phyloP scores from a whole-genome alignment of 1,140 invertebrate genomes.

The Melanaphis sacchari region DNA sequence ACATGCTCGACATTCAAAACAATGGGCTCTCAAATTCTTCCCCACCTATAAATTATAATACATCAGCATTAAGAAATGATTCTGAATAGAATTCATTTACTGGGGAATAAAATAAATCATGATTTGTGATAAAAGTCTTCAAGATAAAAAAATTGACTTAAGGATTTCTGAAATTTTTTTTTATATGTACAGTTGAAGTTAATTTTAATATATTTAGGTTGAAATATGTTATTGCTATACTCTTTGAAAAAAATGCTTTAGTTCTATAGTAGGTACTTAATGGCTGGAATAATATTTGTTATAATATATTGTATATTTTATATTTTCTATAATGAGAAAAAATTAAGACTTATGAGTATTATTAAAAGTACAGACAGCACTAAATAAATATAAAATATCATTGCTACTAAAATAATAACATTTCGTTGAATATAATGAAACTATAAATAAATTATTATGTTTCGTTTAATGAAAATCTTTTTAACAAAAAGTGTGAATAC shows the following conservation, averaged over 20 bases:
- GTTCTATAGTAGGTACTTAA: not conserved
- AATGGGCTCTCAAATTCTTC: conserved; percentile 27
- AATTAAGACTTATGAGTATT: too few relatives aligned
- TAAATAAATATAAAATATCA: too few relatives aligned
- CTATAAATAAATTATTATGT: too few relatives aligned
- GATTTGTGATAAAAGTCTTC: not conserved
- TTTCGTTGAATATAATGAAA: too few relatives aligned
- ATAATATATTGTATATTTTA: too few relatives aligned
- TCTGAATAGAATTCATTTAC: conserved; percentile 30
- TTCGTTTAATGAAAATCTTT: too few relatives aligned
- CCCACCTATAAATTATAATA: conserved; percentile 16
- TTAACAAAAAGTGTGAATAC: too few relatives aligned
- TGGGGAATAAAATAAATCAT: not conserved
- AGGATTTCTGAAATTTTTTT: not conserved
- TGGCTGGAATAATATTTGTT: not conserved
- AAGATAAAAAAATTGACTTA: not conserved
- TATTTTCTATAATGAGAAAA: too few relatives aligned
- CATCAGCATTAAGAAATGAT: conserved; percentile 20
- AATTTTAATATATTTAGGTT: not conserved
- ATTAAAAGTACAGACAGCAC: too few relatives aligned
- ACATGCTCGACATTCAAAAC: conserved; percentile 38
- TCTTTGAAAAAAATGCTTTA: not conserved
- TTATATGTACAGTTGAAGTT: not conserved
- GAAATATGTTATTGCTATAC: not conserved
- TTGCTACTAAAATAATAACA: too few relatives aligned